These are phyloP conservation scores for Podargus strigoides DNA, from an alignment of 2,797 vertebrate species.

Conservation along the genomic window DNA sequence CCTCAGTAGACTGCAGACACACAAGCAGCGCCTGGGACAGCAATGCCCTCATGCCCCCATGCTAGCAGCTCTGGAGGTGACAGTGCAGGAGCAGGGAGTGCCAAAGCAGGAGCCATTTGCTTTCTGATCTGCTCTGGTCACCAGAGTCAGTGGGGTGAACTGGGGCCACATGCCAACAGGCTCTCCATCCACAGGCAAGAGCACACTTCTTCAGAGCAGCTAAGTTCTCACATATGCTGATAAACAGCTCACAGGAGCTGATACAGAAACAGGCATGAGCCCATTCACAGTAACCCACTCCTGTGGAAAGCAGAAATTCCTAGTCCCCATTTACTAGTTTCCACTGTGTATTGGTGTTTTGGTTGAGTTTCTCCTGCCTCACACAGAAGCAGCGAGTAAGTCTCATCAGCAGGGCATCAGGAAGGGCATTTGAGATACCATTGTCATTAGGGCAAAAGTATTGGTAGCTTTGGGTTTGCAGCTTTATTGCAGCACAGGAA, in stretches of 20 bases:
- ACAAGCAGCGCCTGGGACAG: background rate
- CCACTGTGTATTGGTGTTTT: background rate
- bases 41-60: background rate
- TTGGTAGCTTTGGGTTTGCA: background rate
- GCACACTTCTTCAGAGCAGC: fast-evolving
- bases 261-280: background rate
- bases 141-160: background rate
- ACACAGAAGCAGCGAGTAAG: background rate
- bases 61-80: background rate
- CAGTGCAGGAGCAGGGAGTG: background rate
- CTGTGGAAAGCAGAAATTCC: background rate
- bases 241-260: too few relatives aligned
- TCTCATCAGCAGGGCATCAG: background rate
- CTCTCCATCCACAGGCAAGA: background rate
- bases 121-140: background rate
- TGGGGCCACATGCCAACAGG: background rate
- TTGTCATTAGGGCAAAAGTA: background rate
- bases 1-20: background rate
- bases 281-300: background rate
- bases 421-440: background rate
- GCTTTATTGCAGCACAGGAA: background rate
- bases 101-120: background rate
- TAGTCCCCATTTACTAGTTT: background rate
- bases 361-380: background rate
- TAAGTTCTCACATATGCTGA: background rate